Evolutionary conservation across 2,888 invertebrate species (phyloP).

Genomic region (Troides helena): DNA sequence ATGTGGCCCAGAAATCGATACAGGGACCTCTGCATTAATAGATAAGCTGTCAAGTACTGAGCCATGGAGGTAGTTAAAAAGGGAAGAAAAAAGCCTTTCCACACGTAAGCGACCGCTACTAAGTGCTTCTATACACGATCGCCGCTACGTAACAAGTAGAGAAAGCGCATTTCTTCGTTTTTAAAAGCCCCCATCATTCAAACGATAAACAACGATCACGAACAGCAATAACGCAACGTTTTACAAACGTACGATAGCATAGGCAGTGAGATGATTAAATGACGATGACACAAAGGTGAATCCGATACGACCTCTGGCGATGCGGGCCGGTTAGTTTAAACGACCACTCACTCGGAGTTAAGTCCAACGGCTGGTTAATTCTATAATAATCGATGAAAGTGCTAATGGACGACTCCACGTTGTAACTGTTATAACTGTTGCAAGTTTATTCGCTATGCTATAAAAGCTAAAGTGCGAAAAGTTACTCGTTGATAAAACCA

Average conservation of each 20-base stretch:
- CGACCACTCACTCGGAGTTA: conserved; percentile 18
- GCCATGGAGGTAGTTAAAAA: neutral
- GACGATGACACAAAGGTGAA: conserved; percentile 20
- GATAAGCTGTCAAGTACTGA: too few relatives aligned
- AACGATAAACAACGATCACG: conserved; percentile 8
- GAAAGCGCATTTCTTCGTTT: conserved; percentile 19
- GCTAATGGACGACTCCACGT: neutral
- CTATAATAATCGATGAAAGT: neutral
- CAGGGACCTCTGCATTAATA: too few relatives aligned
- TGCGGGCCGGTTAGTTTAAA: conserved; percentile 19
- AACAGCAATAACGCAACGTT: conserved; percentile 1
- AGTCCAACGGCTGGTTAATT: conserved; percentile 6
- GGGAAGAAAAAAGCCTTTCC: neutral
- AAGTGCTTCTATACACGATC: neutral
- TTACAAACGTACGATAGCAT: conserved; percentile 7
- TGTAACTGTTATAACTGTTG: neutral
- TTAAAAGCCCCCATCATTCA: conserved; percentile 12
- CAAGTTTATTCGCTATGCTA: too few relatives aligned
- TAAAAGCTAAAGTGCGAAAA: too few relatives aligned
- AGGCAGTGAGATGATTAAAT: conserved; percentile 8
- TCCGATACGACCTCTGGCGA: conserved; percentile 15
- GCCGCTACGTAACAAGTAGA: neutral
- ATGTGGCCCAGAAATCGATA: too few relatives aligned
- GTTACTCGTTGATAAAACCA: too few relatives aligned
- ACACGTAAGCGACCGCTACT: neutral